phyloP scores from a whole-genome alignment of 1,140 invertebrate genomes.

The Neodiprion lecontei region DNA sequence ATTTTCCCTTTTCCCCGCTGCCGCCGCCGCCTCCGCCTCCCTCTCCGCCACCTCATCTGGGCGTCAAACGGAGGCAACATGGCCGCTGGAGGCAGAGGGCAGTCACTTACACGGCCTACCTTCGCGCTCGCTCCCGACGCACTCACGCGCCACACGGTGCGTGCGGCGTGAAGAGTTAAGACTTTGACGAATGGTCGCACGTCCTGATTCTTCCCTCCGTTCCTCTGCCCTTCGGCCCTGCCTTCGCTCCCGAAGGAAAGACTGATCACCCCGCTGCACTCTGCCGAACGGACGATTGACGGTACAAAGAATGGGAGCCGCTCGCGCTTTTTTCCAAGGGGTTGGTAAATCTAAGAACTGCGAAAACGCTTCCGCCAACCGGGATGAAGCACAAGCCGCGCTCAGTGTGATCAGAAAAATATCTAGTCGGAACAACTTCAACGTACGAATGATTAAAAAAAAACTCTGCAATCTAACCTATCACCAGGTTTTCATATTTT shows the following conservation, averaged over 20 bases:
- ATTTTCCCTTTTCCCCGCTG: conserved; percentile 3
- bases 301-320: neutral
- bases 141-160: conserved; percentile 26
- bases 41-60: conserved; percentile 42
- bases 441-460: too few relatives aligned
- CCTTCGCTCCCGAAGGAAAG: neutral
- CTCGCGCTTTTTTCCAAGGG: neutral
- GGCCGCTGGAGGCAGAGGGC: conserved; percentile 15
- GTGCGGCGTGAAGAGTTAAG: neutral
- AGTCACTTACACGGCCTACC: conserved; percentile 7
- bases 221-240: neutral
- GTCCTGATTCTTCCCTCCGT: conserved; percentile 4
- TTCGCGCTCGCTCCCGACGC: conserved; percentile 28
- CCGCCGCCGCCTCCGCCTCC: neutral
- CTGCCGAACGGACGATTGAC: neutral
- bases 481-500: too few relatives aligned
- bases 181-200: conserved; percentile 20
- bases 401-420: too few relatives aligned
- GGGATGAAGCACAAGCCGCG: too few relatives aligned
- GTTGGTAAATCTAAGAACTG: too few relatives aligned
- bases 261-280: conserved; percentile 17
- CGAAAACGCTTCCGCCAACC: too few relatives aligned
- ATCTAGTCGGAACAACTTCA: too few relatives aligned
- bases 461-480: too few relatives aligned
- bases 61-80: conserved; percentile 23